Base-by-base conservation (phyloP, 2,888 invertebrate genomes). In the Hemistola chrysoprasaria region DNA sequence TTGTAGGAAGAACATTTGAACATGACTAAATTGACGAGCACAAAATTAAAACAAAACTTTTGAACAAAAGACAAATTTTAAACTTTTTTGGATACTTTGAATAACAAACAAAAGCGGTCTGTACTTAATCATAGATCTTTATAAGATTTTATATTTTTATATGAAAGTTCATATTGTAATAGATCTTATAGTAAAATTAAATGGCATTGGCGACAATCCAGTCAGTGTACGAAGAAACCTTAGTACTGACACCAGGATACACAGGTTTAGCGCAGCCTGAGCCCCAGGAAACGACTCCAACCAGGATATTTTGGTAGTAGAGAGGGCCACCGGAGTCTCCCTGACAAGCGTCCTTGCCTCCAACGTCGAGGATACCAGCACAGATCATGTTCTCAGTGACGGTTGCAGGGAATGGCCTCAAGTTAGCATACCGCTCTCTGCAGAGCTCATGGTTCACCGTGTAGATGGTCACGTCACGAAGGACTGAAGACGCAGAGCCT, bases 231-330 rank as follows among this genome's bases (percentile, higher is more conserved):
- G 64, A 35, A 1, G 63, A 48, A 29, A 90, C 78, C 8, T 74
- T 69, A n/a, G 85, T 76, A 53, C 78, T 85, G 50, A 90, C 79
- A 22, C 84, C 85, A 0, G 90, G 90, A 58, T 69, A 81, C 27
- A 56, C 48, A 6, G 62, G 69, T 44, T 74, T 62, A 3, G 76
- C 83, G 49, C 90, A 90, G 2, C 80, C 80, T 26, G 64, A 61
- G 42, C 89, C 90, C 79, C 84, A 90, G 22, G 90, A 89, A 22
- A 82, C 71, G 44, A 90, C 49, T 11, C 87, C 88, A 40, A 88
- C 70, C 35, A 84, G 62, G 44, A 65, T 62, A 28, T 73, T 62
- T 22, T 59, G 63, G 49, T 64, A 71, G 50, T 72, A 77, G 42
- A 86, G 50, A 22, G 87, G 85, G 10, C 86, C 86, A 3, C 86